phyloP scores from a whole-genome alignment of 1,140 invertebrate genomes.

The Drosophila oshimai region DNA sequence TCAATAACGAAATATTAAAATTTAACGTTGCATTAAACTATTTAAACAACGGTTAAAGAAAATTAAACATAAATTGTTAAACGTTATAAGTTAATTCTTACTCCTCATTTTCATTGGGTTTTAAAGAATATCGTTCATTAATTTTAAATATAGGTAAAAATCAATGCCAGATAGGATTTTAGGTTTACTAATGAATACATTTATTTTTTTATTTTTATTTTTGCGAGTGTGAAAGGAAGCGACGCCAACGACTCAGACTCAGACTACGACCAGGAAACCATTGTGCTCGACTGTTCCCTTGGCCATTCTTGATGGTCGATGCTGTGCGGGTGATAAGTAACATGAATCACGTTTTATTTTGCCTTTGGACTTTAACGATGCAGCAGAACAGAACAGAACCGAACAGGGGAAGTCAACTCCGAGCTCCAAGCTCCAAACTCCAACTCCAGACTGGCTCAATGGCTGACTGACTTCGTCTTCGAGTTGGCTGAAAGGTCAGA shows the following conservation, averaged over 20 bases:
- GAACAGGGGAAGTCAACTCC: conserved; percentile 20
- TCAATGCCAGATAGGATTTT: too few species aligned
- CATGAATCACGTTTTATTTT: conserved; percentile 81
- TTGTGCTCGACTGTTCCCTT: conserved; percentile 47
- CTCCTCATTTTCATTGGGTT: not conserved
- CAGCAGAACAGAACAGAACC: conserved; percentile 19
- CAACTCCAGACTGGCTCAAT: conserved; percentile 56
- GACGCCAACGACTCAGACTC: conserved; percentile 33
- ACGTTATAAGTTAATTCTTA: too few species aligned
- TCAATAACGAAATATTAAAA: too few species aligned
- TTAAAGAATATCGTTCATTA: too few species aligned
- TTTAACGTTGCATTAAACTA: too few species aligned
- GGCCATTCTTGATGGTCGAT: conserved; percentile 51
- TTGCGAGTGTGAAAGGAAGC: conserved; percentile 15
- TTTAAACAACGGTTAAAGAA: too few species aligned
- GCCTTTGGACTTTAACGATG: conserved; percentile 78
- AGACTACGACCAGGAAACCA: conserved; percentile 69
- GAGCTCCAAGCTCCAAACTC: too few species aligned
- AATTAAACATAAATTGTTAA: too few species aligned
- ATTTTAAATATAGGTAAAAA: too few species aligned
- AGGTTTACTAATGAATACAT: too few species aligned
- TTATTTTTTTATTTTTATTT: not conserved
- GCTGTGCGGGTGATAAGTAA: conserved; percentile 79
- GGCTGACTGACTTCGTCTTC: conserved; percentile 58
- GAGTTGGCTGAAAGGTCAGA: conserved; percentile 61